Percentiles rank a stretch among this genome's conserved stretches.
phyloP scores from a whole-genome alignment of 2,797 vertebrate genomes.

The Rhinatrema bivittatum region DNA sequence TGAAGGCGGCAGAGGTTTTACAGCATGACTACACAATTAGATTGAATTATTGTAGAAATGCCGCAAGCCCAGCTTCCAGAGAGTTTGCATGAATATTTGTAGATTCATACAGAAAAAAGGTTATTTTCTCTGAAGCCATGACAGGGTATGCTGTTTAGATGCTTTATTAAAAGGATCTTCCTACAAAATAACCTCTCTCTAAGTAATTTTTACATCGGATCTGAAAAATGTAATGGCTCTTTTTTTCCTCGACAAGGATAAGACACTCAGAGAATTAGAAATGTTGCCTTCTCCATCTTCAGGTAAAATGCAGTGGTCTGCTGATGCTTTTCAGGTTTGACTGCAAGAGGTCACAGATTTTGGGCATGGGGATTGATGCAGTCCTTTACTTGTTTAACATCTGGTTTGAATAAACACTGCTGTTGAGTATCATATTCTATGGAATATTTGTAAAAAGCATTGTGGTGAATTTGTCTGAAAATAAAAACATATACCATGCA shows the following conservation, averaged over 20 bases:
- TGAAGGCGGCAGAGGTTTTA: slow-evolving; percentile 48
- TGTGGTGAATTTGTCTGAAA: slow-evolving; percentile 12
- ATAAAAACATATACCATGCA: slow-evolving; percentile 14
- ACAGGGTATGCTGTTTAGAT: slow-evolving; percentile 23
- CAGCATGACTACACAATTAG: slow-evolving; percentile 47
- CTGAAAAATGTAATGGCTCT: not conserved
- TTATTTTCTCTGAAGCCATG: slow-evolving; percentile 29
- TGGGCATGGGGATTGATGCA: no score
- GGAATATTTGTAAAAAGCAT: not conserved
- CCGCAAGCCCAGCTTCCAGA: slow-evolving; percentile 39
- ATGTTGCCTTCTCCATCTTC: not conserved
- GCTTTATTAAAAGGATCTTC: slow-evolving; percentile 10
- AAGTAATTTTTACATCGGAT: not conserved
- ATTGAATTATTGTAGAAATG: slow-evolving; percentile 51
- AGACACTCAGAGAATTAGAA: not conserved
- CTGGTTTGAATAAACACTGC: slow-evolving; percentile 1
- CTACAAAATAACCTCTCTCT: not conserved
- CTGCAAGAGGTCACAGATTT: no score
- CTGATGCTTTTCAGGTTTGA: not conserved
- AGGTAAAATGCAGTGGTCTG: not conserved
- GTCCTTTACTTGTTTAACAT: no score
- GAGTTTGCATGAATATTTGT: slow-evolving; percentile 36
- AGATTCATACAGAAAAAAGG: slow-evolving; percentile 38
- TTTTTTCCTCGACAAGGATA: not conserved
- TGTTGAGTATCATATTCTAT: not conserved